Percentiles rank a stretch among this genome's conserved stretches.
phyloP scores from a whole-genome alignment of 2,797 vertebrate genomes.

The Hephaestus fuliginosus region DNA sequence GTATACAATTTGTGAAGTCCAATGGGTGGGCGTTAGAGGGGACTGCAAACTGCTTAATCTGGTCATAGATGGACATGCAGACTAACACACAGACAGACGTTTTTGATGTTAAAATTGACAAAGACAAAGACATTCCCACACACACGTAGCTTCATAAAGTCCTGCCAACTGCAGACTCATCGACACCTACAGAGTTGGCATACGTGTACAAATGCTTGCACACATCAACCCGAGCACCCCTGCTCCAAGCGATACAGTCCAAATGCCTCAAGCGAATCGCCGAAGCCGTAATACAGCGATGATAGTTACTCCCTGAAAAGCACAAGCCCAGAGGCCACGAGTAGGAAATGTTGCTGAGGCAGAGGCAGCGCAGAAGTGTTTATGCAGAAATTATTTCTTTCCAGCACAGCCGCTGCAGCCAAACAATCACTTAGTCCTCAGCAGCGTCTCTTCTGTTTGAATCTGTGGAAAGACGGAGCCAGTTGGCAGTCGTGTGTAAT shows the following conservation, averaged over 20 bases:
- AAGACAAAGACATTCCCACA: not conserved
- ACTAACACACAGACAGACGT: not conserved
- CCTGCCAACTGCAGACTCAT: conserved; percentile 54
- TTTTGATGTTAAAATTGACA: not conserved
- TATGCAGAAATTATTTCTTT: conserved; percentile 34
- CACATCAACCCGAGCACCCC: conserved; percentile 7
- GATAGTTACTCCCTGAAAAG: conserved; percentile 19
- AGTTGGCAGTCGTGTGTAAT: conserved; percentile 25
- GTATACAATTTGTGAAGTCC: no score
- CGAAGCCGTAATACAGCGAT: conserved; percentile 19
- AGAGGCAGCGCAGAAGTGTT: conserved; percentile 17
- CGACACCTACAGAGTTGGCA: conserved; percentile 49
- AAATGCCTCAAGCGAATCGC: conserved; percentile 18
- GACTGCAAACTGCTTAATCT: not conserved
- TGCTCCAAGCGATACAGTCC: conserved; percentile 8
- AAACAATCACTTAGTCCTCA: conserved; percentile 32
- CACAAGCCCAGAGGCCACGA: conserved; percentile 39
- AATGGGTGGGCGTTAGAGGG: no score
- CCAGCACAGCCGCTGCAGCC: conserved; percentile 13
- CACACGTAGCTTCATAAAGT: conserved; percentile 19
- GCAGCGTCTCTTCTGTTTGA: conserved; percentile 12
- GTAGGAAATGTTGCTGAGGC: conserved; percentile 21
- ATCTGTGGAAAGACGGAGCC: conserved; percentile 16
- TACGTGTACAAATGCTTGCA: conserved; percentile 1
- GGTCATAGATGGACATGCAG: not conserved